A percentile compares a stretch with the other conserved stretches of the same genome.
Evolutionary conservation across 2,888 invertebrate species (phyloP).

Genomic region (Drosophila mettleri): DNA sequence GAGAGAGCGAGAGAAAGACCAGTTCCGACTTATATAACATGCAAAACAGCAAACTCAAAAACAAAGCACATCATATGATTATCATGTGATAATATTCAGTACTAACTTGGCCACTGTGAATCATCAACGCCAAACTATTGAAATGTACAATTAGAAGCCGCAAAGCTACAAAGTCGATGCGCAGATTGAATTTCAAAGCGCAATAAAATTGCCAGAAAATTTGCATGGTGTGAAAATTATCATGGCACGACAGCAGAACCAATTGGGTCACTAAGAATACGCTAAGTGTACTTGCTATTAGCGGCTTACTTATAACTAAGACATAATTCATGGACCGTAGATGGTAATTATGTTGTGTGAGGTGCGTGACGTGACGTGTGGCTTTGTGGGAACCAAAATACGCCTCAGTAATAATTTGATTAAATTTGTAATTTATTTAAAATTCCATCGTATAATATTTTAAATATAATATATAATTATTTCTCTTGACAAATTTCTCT

Average conservation of each 20-base stretch:
- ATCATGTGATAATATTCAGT: conserved; percentile 71
- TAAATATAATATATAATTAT: no score
- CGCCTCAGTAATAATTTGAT: background rate
- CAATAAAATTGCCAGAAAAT: conserved; percentile 64
- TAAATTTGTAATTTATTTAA: conserved; percentile 8
- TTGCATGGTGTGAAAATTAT: conserved; percentile 76
- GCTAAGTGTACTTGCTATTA: conserved; percentile 16
- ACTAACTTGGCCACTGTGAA: conserved; percentile 48
- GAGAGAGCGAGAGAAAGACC: background rate
- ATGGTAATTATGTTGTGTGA: background rate
- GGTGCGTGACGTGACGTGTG: background rate
- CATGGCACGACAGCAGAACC: conserved; percentile 55
- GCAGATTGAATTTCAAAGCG: conserved; percentile 51
- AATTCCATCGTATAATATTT: no score
- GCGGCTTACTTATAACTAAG: conserved; percentile 5
- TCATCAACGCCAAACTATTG: conserved; percentile 63
- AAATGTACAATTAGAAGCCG: conserved; percentile 64
- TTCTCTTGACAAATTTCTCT: no score
- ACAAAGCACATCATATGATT: conserved; percentile 62
- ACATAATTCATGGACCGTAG: conserved; percentile 1
- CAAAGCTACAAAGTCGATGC: conserved; percentile 39
- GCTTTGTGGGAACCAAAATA: conserved; percentile 1
- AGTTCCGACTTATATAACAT: conserved; percentile 39
- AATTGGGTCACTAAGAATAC: conserved; percentile 57
- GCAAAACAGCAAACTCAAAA: conserved; percentile 42